Evolutionary conservation across 2,888 invertebrate genomes (phyloP), one percentile per base, ranked within the genome.

Genomic region (Himalopsyche anomala): DNA sequence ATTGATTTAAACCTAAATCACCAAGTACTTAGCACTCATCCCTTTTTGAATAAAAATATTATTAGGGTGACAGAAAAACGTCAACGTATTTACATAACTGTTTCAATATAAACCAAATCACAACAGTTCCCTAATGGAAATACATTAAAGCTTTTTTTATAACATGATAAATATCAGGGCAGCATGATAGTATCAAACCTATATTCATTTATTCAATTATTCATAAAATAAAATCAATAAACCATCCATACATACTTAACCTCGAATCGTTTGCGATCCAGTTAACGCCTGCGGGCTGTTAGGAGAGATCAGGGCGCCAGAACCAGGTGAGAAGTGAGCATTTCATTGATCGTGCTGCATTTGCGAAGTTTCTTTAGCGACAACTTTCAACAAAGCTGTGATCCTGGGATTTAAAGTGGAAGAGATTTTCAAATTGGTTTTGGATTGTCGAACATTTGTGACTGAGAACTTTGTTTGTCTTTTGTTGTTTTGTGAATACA

Each of bases 251-350:
- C 74, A 74, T 74, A 74, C 74, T 74, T 74, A 74, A 74, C 74
- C 74, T 74, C 4, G 38, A 38, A 74, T 74, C 74, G 38, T 74
- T 36, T 74, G 28, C 74, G 74, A 74, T 74, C 74, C 74, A 74
- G 74, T 74, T 74, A 74, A 74, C 74, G 74, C 74, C 74, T 74
- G 74, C 74, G 74, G 74, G 74, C 74, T 74, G 74, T 74, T 74
- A 74, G 38, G 38, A 38, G 4, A 74, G 74, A 74, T 74, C 74
- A 74, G 74, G 74, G 74, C 74, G 74, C 38, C 74, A 74, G 36
- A 74, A 74, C 74, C 74, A 74, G 74, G 74, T 74, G 74, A 36
- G 5, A 74, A 38, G 36, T 19, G 38, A 74, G 74, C 36, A 38
- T 38, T 74, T 38, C 74, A 12, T 38, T 74, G 74, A 28, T 38